Evolutionary conservation across 2,888 invertebrate genomes (phyloP).

Genomic region (Polietes domitor): DNA sequence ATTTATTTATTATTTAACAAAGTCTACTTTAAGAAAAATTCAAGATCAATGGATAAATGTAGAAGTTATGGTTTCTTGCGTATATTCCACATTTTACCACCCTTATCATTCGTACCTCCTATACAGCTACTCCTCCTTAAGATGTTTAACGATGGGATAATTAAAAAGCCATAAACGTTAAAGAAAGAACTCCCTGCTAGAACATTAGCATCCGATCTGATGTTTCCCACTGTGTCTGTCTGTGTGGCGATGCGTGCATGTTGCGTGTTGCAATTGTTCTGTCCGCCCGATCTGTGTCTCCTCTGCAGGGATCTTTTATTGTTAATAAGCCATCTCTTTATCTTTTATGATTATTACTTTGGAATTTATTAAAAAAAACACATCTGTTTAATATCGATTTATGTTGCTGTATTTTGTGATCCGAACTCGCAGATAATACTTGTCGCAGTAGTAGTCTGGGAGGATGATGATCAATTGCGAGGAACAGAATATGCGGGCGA

Average conservation of each 20-base stretch:
- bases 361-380: conserved; percentile 9
- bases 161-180: conserved; percentile 57
- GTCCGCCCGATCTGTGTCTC: neutral
- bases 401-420: too few species aligned
- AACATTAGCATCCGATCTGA: neutral
- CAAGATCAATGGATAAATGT: too few species aligned
- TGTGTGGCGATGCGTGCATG: neutral
- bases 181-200: conserved; percentile 27
- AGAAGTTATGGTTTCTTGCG: too few species aligned
- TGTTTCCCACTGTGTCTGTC: conserved; percentile 39
- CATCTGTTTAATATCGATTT: conserved; percentile 54
- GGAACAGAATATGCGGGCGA: conserved; percentile 12
- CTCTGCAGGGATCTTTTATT: neutral
- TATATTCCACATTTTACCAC: too few species aligned
- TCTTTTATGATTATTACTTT: conserved; percentile 32
- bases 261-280: neutral
- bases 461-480: conserved; percentile 24
- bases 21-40: too few species aligned
- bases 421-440: too few species aligned
- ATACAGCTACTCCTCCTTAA: neutral
- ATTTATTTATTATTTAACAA: too few species aligned
- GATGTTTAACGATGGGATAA: conserved; percentile 26
- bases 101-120: too few species aligned
- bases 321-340: neutral
- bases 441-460: too few species aligned